phyloP scores from a whole-genome alignment of 2,888 invertebrate genomes.

The Coenonympha glycerion region DNA sequence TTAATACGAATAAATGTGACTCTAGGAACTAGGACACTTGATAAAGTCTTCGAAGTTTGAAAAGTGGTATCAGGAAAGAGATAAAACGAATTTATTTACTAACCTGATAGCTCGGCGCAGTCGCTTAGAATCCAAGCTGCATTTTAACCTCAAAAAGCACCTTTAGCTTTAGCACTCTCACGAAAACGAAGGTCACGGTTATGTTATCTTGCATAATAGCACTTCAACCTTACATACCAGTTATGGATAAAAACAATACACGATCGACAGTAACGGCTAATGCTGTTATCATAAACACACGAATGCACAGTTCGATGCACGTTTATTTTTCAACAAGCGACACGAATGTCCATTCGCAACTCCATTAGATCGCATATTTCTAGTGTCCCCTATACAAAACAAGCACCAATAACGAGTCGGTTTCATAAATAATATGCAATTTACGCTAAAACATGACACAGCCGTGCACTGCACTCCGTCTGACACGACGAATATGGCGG shows the following conservation, averaged over 20 bases:
- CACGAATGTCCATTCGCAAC: slow-evolving; percentile 53
- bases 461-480: slow-evolving; percentile 71
- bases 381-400: slow-evolving; percentile 47
- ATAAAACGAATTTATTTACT: slow-evolving; percentile 61
- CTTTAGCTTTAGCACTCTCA: slow-evolving; percentile 62
- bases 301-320: slow-evolving; percentile 71
- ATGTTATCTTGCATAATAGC: slow-evolving; percentile 70
- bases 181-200: slow-evolving; percentile 72
- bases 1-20: slow-evolving; percentile 3
- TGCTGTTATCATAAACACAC: slow-evolving; percentile 74
- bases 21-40: slow-evolving; percentile 44
- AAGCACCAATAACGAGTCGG: slow-evolving; percentile 56
- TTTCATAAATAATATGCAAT: slow-evolving; percentile 62
- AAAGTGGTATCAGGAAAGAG: slow-evolving; percentile 47
- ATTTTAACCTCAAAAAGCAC: slow-evolving; percentile 75
- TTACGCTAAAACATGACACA: slow-evolving; percentile 72
- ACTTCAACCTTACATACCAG: slow-evolving; percentile 60
- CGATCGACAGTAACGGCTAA: slow-evolving; percentile 64
- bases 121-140: slow-evolving; percentile 72
- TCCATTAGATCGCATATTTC: slow-evolving; percentile 63
- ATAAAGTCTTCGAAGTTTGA: slow-evolving; percentile 45
- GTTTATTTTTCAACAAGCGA: slow-evolving; percentile 64
- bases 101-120: slow-evolving; percentile 73
- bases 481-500: slow-evolving; percentile 76
- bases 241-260: slow-evolving; percentile 62